Percentiles rank a stretch among this genome's conserved stretches.
Evolutionary conservation across 2,888 invertebrate genomes (phyloP).

Genomic region (Chromoteleia sp.): DNA sequence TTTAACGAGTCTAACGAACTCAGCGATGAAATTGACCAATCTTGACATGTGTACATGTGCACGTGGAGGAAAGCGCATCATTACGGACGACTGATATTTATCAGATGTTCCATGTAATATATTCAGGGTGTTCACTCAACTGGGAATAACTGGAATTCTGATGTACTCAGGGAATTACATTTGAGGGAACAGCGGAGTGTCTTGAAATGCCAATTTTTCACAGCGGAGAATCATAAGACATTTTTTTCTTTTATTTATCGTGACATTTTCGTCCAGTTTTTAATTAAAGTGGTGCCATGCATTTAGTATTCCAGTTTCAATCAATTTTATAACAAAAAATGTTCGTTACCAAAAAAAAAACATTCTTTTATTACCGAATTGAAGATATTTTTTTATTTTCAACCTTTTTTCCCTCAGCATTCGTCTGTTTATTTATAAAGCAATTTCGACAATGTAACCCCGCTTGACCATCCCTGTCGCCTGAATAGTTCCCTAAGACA

Average conservation of each 20-base stretch:
- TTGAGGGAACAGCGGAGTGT: constrained; percentile 24
- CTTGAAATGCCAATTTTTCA: constrained; percentile 55
- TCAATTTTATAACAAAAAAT: too few species aligned
- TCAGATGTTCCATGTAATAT: constrained; percentile 56
- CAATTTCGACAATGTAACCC: background rate
- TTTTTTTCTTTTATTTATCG: constrained; percentile 20
- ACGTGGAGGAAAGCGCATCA: constrained; percentile 50
- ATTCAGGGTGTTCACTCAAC: constrained; percentile 60
- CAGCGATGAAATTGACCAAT: constrained; percentile 38
- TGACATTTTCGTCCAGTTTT: too few species aligned
- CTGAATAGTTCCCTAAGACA: background rate
- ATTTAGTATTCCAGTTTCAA: too few species aligned
- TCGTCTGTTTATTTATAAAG: too few species aligned
- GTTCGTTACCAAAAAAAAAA: too few species aligned
- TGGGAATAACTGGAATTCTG: constrained; percentile 62
- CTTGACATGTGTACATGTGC: constrained; percentile 32
- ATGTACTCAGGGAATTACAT: constrained; percentile 54
- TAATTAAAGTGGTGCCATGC: too few species aligned
- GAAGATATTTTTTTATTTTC: too few species aligned
- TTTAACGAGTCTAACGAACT: constrained; percentile 44
- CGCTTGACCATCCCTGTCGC: constrained; percentile 7
- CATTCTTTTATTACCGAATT: too few species aligned
- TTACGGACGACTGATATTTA: constrained; percentile 60
- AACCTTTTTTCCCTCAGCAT: too few species aligned
- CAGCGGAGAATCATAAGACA: background rate